Evolutionary conservation across 1,140 invertebrate species (phyloP).

Genomic region (Panagrolaimus sp.): DNA sequence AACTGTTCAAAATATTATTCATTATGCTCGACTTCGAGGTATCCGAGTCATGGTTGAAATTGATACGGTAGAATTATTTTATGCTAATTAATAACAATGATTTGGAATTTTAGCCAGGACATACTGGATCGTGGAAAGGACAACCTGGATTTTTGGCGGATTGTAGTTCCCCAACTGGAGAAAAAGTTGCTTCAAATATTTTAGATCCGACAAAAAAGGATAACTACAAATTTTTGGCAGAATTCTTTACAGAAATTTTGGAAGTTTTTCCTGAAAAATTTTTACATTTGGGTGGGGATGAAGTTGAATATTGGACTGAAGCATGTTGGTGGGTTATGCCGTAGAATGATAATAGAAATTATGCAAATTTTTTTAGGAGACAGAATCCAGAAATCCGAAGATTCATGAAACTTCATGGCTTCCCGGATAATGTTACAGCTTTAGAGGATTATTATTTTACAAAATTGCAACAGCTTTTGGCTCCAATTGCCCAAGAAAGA

Average conservation of each 20-base stretch:
- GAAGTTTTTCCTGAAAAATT: conserved; percentile 71
- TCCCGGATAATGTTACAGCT: neutral
- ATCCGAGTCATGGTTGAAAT: conserved; percentile 82
- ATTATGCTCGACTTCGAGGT: conserved; percentile 73
- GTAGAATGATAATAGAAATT: too few species aligned
- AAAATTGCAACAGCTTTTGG: neutral
- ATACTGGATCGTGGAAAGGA: conserved; percentile 78
- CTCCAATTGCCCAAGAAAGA: neutral
- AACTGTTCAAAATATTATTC: conserved; percentile 69
- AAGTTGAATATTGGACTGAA: neutral
- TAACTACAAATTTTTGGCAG: conserved; percentile 69
- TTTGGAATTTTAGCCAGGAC: too few species aligned
- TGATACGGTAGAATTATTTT: too few species aligned
- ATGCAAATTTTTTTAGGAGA: neutral
- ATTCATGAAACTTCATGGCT: neutral
- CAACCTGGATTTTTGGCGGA: conserved; percentile 70
- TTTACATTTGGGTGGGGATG: neutral
- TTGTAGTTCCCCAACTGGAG: conserved; percentile 63
- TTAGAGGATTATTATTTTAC: neutral
- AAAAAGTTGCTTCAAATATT: conserved; percentile 65
- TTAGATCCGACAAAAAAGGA: conserved; percentile 69
- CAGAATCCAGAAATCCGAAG: neutral
- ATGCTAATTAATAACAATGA: too few species aligned
- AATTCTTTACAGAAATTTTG: conserved; percentile 70
- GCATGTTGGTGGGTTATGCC: neutral